Evolutionary conservation across 2,797 vertebrate genomes (phyloP).

Genomic region (Oreochromis mossambicus): DNA sequence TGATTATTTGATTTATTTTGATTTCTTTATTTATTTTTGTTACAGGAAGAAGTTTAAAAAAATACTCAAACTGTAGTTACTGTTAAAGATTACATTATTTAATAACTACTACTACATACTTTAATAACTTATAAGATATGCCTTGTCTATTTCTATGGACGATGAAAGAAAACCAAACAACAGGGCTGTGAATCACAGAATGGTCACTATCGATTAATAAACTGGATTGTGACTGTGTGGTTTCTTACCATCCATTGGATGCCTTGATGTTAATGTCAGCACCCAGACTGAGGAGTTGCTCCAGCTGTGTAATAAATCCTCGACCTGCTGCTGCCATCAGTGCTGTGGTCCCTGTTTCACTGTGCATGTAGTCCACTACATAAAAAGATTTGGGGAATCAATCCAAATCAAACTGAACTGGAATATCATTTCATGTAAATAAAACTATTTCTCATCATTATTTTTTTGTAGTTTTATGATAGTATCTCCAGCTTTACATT

Average conservation of each 20-base stretch:
- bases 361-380: conserved; percentile 91
- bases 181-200: neutral
- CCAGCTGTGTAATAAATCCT: conserved; percentile 86
- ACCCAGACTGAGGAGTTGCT: conserved; percentile 90
- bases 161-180: neutral
- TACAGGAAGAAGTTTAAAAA: neutral
- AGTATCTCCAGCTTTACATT: neutral
- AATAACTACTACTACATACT: neutral
- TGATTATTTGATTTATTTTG: neutral
- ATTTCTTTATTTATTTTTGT: neutral
- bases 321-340: conserved; percentile 90
- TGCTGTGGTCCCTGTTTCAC: conserved; percentile 85
- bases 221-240: neutral
- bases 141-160: neutral
- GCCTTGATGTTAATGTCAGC: conserved; percentile 84
- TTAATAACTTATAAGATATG: neutral
- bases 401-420: neutral
- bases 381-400: neutral
- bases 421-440: neutral
- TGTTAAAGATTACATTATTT: neutral
- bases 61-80: neutral
- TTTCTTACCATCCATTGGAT: conserved; percentile 88
- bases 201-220: neutral
- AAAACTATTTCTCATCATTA: neutral
- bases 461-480: neutral